Conservation (phyloP, 1,140 invertebrate genomes). For the Neuroterus valhalla region DNA sequence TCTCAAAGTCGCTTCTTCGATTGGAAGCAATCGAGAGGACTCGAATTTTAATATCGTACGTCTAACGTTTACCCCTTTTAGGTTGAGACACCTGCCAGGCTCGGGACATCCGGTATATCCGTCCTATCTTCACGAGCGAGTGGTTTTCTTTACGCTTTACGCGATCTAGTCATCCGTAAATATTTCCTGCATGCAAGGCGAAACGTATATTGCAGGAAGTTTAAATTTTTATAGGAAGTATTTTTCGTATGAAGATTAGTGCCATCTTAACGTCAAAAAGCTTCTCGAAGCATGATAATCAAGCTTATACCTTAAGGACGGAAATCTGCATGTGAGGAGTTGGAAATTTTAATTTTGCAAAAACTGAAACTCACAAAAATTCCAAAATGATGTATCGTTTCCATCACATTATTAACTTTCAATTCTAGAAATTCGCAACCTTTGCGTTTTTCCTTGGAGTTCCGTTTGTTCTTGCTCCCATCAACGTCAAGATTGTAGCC, state of each 20-base stretch:
- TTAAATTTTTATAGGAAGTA: background rate
- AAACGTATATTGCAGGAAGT: background rate
- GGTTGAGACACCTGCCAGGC: constrained; percentile 15
- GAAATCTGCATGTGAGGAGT: too few species aligned
- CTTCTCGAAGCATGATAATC: too few species aligned
- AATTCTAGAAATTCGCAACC: too few species aligned
- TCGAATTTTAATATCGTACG: constrained; percentile 58
- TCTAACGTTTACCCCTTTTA: constrained; percentile 20
- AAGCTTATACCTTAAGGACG: too few species aligned
- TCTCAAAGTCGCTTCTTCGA: constrained; percentile 42
- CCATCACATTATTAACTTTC: too few species aligned
- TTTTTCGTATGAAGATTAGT: background rate
- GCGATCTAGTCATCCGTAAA: background rate
- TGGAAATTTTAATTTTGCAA: too few species aligned
- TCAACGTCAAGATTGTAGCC: too few species aligned
- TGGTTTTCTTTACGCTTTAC: constrained; percentile 1
- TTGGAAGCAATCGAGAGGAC: constrained; percentile 34
- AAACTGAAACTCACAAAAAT: too few species aligned
- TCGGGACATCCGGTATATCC: constrained; percentile 19
- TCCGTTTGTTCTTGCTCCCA: too few species aligned
- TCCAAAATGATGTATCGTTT: too few species aligned
- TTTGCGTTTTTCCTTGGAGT: too few species aligned
- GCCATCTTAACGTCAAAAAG: too few species aligned
- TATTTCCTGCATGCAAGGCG: background rate
- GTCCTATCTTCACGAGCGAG: constrained; percentile 39